Evolutionary conservation across 1,140 invertebrate species (phyloP), one percentile per base, ranked within the genome.

Genomic region (Euglossa dilemma): DNA sequence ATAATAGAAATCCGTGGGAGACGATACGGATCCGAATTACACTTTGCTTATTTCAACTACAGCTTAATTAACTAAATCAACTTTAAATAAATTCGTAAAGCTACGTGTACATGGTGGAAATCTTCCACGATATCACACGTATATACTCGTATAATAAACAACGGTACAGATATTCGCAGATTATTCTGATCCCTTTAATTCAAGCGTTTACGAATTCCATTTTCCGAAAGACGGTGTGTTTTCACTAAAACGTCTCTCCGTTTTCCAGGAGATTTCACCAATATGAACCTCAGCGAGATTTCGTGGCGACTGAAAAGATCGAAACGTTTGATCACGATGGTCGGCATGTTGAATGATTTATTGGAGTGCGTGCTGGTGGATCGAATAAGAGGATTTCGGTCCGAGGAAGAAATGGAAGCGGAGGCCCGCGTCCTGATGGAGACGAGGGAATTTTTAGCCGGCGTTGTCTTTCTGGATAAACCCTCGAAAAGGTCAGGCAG

Each of bases 281-380:
- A 91, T 28, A 87, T 93, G 77, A 90, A 93, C 79, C 81, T 93
- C 18, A 88, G 90, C 54, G 89, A 93, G 47, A 80, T 93, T 18
- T 90, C 92, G 0, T 93, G 91, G 93, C 89, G 84, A 74, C 80
- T 94, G 36, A 92, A 92, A 72, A 90, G 80, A 59, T 92, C 91
- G 0, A 76, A 86, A 2, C 92, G 87, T 75, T 71, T 93, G n/a
- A 86, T 92, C 36, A 85, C 89, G 9, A 94, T 93, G 92, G 87
- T 93, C 25, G 90, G 81, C 20, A 91, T 90, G 91, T 74, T 95
- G 43, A 93, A 94, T 28, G 92, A 95, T 83, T 91, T 96, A 45
- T 92, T 96, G 76, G 95, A 94, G 64, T 96, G 96, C 85, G 94
- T 96, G 25, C 95, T 95, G 36, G 91, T 96, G 61, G 93, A 96